phyloP scores from a whole-genome alignment of 2,888 invertebrate genomes.

The Sinohyriopsis cumingii region DNA sequence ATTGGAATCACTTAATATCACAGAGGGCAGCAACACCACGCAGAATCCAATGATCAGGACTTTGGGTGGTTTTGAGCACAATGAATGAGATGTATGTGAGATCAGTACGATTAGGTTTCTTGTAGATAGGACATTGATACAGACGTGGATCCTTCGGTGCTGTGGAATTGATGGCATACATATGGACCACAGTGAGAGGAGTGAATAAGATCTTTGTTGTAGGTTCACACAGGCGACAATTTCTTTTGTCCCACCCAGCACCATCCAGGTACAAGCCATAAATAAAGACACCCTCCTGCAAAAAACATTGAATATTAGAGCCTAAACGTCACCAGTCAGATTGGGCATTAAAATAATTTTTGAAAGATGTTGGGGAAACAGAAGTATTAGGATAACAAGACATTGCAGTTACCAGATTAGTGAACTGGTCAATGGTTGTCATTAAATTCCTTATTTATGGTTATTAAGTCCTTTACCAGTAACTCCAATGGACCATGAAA shows the following conservation, averaged over 20 bases:
- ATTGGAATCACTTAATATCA: constrained; percentile 84
- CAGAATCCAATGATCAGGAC: constrained; percentile 88
- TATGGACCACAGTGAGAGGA: constrained; percentile 68
- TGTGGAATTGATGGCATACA: constrained; percentile 68
- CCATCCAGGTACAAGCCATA: constrained; percentile 70
- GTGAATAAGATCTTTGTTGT: constrained; percentile 67
- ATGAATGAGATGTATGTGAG: constrained; percentile 69
- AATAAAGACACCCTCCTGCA: constrained; percentile 70
- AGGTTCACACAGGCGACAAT: constrained; percentile 64
- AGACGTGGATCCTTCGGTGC: constrained; percentile 75
- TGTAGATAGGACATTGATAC: constrained; percentile 71
- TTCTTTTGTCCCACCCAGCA: constrained; percentile 69
- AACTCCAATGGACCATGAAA: too few species aligned
- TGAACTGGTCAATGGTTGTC: too few species aligned
- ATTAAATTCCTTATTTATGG: too few species aligned
- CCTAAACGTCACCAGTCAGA: too few species aligned
- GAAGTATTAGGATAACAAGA: too few species aligned
- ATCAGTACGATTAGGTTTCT: constrained; percentile 71
- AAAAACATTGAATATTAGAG: constrained; percentile 3
- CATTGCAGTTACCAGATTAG: too few species aligned
- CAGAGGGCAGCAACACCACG: constrained; percentile 90
- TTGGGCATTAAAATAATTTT: neutral
- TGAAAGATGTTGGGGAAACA: too few species aligned
- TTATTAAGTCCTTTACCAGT: too few species aligned
- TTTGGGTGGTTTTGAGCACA: constrained; percentile 67